Evolutionary conservation across 2,888 invertebrate genomes (phyloP).

Genomic region (Panzeria rudis): DNA sequence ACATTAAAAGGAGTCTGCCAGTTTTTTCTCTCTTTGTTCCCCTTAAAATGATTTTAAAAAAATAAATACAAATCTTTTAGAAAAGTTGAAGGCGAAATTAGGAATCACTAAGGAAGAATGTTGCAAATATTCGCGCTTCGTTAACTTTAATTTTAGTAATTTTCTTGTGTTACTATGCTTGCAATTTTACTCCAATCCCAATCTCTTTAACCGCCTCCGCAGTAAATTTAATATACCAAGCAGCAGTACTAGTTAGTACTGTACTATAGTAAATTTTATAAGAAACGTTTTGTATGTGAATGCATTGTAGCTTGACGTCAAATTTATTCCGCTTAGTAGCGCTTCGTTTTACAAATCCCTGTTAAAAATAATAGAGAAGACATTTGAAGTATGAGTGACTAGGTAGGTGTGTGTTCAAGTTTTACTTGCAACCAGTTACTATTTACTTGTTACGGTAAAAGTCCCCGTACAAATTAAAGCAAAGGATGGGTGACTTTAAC

Average conservation of each 20-base stretch:
- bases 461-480: conserved; percentile 39
- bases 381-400: neutral
- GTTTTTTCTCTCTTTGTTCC: neutral
- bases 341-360: conserved; percentile 61
- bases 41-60: neutral
- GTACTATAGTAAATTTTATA: conserved; percentile 6
- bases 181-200: neutral
- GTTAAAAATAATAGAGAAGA: conserved; percentile 35
- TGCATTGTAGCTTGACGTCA: conserved; percentile 57
- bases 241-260: neutral
- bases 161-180: conserved; percentile 75
- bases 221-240: conserved; percentile 21
- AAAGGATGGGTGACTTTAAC: conserved; percentile 44
- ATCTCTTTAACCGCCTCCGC: neutral
- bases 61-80: conserved; percentile 9
- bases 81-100: conserved; percentile 42
- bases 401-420: neutral
- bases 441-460: conserved; percentile 44
- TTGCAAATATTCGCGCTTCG: conserved; percentile 79
- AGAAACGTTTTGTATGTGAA: conserved; percentile 14
- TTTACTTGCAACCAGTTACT: conserved; percentile 29
- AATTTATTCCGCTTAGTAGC: conserved; percentile 61
- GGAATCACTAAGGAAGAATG: conserved; percentile 52
- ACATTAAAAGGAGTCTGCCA: conserved; percentile 37
- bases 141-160: conserved; percentile 80